phyloP scores from a whole-genome alignment of 2,888 invertebrate genomes.

The Drosophila robusta region DNA sequence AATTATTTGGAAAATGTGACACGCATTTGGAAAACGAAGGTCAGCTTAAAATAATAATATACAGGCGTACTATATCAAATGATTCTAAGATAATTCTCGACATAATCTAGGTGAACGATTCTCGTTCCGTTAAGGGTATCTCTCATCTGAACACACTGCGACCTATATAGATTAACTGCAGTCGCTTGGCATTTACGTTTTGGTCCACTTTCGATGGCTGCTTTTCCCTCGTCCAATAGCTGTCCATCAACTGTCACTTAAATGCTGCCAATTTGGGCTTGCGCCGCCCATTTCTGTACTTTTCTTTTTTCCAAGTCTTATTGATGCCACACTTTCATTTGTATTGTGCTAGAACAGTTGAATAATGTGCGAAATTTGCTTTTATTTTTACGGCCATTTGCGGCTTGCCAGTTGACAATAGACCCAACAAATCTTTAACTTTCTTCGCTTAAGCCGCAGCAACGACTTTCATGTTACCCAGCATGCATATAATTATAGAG shows the following conservation, averaged over 20 bases:
- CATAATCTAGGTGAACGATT: background rate
- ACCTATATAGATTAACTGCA: background rate
- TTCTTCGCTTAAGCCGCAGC: slow-evolving; percentile 51
- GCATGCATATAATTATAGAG: slow-evolving; percentile 65
- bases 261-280: slow-evolving; percentile 47
- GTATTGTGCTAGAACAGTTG: slow-evolving; percentile 58
- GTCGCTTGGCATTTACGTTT: background rate
- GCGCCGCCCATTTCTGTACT: slow-evolving; percentile 36
- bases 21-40: too few relatives aligned
- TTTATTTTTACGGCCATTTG: slow-evolving; percentile 42
- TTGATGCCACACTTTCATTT: slow-evolving; percentile 61
- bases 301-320: slow-evolving; percentile 14
- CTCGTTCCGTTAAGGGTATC: too few relatives aligned
- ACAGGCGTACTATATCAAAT: too few relatives aligned
- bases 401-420: slow-evolving; percentile 41
- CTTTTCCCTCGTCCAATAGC: slow-evolving; percentile 44
- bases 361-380: slow-evolving; percentile 64
- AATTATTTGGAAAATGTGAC: too few relatives aligned
- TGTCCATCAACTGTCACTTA: slow-evolving; percentile 56
- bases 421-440: slow-evolving; percentile 63
- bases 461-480: slow-evolving; percentile 44
- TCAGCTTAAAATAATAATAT: too few relatives aligned
- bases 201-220: slow-evolving; percentile 44
- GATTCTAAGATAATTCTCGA: too few relatives aligned
- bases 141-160: background rate